These are phyloP conservation scores for Dione vanillae DNA, from an alignment of 2,888 invertebrate genomes.

Conservation along the genomic window DNA sequence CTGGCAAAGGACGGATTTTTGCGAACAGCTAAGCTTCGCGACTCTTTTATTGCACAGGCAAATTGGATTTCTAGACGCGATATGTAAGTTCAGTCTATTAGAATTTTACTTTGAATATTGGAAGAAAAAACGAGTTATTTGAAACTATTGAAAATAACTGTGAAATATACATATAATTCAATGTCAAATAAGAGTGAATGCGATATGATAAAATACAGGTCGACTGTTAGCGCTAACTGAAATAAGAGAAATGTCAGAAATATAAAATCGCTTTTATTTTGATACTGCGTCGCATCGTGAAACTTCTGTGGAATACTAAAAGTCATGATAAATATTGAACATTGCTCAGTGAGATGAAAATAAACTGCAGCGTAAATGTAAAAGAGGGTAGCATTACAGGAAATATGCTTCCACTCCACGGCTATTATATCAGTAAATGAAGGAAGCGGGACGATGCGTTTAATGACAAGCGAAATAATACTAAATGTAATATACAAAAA, in stretches of 20 bases:
- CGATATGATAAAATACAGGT: conserved; percentile 22
- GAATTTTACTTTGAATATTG: conserved; percentile 57
- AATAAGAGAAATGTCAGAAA: conserved; percentile 7
- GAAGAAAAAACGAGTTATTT: conserved; percentile 38
- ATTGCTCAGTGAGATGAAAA: conserved; percentile 39
- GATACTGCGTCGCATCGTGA: conserved; percentile 19
- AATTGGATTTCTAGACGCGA: conserved; percentile 67
- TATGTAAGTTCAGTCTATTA: conserved; percentile 62
- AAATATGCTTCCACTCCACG: conserved; percentile 41
- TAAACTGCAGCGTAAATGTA: conserved; percentile 43
- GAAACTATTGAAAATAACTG: not conserved
- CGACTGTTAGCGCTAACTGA: conserved; percentile 21
- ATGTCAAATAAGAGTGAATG: conserved; percentile 1
- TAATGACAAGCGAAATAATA: conserved; percentile 20
- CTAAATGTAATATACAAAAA: not conserved
- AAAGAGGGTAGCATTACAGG: conserved; percentile 35
- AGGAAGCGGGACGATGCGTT: conserved; percentile 32
- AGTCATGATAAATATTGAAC: conserved; percentile 42
- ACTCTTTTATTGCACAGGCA: conserved; percentile 67
- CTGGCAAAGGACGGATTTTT: conserved; percentile 37
- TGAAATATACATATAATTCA: not conserved
- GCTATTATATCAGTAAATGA: conserved; percentile 40
- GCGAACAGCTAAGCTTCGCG: conserved; percentile 40
- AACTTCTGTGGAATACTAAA: conserved; percentile 37
- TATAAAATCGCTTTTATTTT: conserved; percentile 22